Conservation (phyloP, 2,888 invertebrate genomes). For the Tenthredo scrophulariae region DNA sequence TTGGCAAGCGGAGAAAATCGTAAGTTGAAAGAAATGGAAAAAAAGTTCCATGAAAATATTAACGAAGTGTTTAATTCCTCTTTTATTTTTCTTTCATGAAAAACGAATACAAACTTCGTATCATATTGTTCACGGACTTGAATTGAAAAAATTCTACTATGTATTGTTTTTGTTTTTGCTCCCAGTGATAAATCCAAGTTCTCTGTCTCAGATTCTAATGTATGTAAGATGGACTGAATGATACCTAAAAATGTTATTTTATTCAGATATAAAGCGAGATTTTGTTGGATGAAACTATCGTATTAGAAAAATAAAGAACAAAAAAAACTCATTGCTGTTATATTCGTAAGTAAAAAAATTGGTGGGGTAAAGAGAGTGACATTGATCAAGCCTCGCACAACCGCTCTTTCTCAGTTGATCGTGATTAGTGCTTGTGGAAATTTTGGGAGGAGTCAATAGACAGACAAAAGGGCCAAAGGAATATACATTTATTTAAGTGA, state of each 20-base stretch:
- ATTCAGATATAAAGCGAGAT: neutral
- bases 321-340: constrained; percentile 52
- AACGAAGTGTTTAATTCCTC: neutral
- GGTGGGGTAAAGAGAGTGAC: constrained; percentile 65
- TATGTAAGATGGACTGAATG: neutral
- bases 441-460: constrained; percentile 72
- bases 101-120: neutral
- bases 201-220: neutral
- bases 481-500: neutral
- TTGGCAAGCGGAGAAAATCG: neutral
- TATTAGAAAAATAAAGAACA: neutral
- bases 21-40: neutral
- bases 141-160: neutral
- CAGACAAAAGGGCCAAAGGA: constrained; percentile 61
- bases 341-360: constrained; percentile 62
- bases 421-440: constrained; percentile 75
- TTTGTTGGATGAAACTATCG: neutral
- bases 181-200: neutral
- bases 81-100: neutral
- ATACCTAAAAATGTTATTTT: neutral
- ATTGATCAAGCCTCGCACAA: constrained; percentile 73
- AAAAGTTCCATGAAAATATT: neutral
- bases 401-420: constrained; percentile 72
- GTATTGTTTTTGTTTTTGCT: neutral
- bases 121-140: neutral